Percentiles rank a stretch among this genome's conserved stretches.
Evolutionary conservation across 2,888 invertebrate species (phyloP).

Genomic region (Nomada fucata): DNA sequence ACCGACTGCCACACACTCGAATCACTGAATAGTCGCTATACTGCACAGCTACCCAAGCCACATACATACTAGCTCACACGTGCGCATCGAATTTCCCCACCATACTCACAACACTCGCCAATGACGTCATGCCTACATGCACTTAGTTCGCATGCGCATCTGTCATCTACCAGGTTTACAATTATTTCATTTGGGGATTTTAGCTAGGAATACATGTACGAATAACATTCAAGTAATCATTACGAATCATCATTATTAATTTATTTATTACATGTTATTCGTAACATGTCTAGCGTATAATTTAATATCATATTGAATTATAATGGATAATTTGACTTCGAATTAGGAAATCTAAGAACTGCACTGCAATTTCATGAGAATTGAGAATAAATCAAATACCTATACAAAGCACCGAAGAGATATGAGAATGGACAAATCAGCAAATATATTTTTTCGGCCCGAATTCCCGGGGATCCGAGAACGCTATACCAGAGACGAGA

Average conservation of each 20-base stretch:
- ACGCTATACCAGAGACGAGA: no score
- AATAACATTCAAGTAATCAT: background rate
- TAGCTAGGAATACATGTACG: background rate
- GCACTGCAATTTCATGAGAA: no score
- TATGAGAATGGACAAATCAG: no score
- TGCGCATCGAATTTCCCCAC: conserved; percentile 59
- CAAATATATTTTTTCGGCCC: no score
- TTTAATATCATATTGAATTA: no score
- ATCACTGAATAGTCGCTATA: conserved; percentile 53
- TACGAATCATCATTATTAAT: background rate
- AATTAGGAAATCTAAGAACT: no score
- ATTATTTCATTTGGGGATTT: conserved; percentile 27
- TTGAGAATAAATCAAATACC: no score
- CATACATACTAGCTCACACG: conserved; percentile 73
- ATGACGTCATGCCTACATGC: conserved; percentile 73
- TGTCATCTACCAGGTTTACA: conserved; percentile 22
- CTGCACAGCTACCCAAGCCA: conserved; percentile 56
- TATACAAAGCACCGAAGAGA: no score
- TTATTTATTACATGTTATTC: background rate
- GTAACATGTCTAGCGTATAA: background rate
- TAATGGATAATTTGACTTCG: no score
- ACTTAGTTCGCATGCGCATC: conserved; percentile 48
- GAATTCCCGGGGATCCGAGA: no score
- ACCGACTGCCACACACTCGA: conserved; percentile 71
- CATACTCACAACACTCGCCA: conserved; percentile 41